These are phyloP conservation scores for Desmophyllum pertusum DNA, from an alignment of 92 coral and sea anemone genomes.

Conservation along the genomic window DNA sequence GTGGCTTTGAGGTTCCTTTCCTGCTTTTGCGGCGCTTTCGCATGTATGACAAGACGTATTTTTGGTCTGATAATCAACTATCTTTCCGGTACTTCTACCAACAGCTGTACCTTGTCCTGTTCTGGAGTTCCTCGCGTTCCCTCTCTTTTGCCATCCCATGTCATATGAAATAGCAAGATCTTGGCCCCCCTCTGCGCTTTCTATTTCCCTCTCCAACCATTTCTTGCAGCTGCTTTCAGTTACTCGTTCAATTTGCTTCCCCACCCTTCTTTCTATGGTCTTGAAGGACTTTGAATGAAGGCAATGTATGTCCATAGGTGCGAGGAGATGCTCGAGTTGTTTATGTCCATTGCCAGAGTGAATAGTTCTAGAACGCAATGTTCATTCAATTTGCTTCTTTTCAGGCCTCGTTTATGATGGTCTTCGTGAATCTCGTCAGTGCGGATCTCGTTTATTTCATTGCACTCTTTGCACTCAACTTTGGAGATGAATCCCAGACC, in stretches of 20 bases:
- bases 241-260: constrained; percentile 12
- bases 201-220: constrained; percentile 9
- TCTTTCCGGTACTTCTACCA: constrained; percentile 4
- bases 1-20: neutral
- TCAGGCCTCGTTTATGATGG: neutral
- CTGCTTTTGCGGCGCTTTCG: too few species aligned
- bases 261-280: constrained; percentile 14
- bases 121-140: constrained; percentile 25
- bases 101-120: constrained; percentile 23
- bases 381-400: constrained; percentile 12
- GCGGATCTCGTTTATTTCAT: constrained; percentile 3
- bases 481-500: constrained; percentile 1
- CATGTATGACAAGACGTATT: neutral
- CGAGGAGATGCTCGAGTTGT: constrained; percentile 16
- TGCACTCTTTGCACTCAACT: neutral
- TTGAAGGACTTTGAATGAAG: constrained; percentile 14
- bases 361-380: constrained; percentile 3
- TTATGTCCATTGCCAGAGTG: constrained; percentile 35
- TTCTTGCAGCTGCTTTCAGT: constrained; percentile 1
- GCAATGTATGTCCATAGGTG: constrained; percentile 19
- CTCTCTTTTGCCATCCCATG: too few species aligned
- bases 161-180: constrained; percentile 25
- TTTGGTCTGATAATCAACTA: constrained; percentile 7
- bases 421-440: constrained; percentile 18
- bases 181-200: neutral